A percentile compares a stretch with the other conserved stretches of the same genome.
phyloP scores from a whole-genome alignment of 2,113 vertebrate species.

The Ginglymostoma cirratum region DNA sequence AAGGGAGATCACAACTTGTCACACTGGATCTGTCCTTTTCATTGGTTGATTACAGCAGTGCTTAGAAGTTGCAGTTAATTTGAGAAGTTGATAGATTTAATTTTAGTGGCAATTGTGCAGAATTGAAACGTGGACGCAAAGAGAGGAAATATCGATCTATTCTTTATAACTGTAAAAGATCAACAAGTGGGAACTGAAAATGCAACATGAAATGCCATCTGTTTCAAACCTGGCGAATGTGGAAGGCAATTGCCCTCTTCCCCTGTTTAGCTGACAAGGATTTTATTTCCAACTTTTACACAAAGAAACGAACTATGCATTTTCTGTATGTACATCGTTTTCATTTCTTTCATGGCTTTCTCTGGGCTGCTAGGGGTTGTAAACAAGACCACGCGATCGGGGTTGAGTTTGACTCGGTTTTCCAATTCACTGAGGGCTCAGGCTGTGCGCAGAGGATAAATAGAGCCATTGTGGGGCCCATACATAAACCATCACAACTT shows the following conservation, averaged over 20 bases:
- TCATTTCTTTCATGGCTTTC: slow-evolving; percentile 12
- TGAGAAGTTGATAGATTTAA: background rate
- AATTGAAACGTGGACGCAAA: background rate
- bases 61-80: background rate
- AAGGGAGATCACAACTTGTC: background rate
- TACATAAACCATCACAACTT: slow-evolving; percentile 49
- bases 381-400: slow-evolving; percentile 51
- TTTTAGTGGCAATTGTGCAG: background rate
- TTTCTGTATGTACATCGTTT: slow-evolving; percentile 3
- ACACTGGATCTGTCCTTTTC: background rate
- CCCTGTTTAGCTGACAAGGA: background rate
- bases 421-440: slow-evolving; percentile 48
- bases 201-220: slow-evolving; percentile 18
- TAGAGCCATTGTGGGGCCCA: slow-evolving; percentile 56
- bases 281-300: background rate
- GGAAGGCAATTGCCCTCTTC: background rate
- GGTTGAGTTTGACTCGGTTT: slow-evolving; percentile 47
- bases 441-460: slow-evolving; percentile 55
- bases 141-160: background rate
- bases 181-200: slow-evolving; percentile 30
- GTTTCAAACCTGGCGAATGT: background rate
- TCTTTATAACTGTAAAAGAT: background rate
- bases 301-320: slow-evolving; percentile 25
- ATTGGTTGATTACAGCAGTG: background rate
- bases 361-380: slow-evolving; percentile 44